Evolutionary conservation across 2,888 invertebrate species (phyloP).

Genomic region (Eristalinus aeneus): DNA sequence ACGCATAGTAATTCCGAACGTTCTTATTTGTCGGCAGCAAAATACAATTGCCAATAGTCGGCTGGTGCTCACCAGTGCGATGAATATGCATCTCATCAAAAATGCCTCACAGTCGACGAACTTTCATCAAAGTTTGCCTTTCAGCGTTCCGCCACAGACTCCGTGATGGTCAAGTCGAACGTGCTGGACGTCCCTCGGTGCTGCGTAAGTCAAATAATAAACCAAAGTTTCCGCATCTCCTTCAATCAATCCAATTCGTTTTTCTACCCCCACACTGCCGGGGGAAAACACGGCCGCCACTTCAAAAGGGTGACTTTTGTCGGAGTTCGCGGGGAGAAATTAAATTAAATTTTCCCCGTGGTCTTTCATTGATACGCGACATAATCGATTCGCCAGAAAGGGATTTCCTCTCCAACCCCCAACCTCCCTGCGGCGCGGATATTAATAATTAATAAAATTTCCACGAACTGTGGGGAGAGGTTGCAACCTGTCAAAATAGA

Average conservation of each 20-base stretch:
- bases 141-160: no score
- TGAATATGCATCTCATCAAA: no score
- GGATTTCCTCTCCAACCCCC: neutral
- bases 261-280: neutral
- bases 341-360: constrained; percentile 32
- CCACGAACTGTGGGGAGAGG: neutral
- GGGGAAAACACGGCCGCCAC: constrained; percentile 2
- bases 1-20: no score
- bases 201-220: no score
- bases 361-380: neutral
- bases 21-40: no score
- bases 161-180: no score
- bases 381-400: constrained; percentile 6
- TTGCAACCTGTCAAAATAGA: constrained; percentile 35
- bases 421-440: neutral
- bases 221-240: neutral
- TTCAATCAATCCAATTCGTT: constrained; percentile 29
- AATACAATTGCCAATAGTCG: no score
- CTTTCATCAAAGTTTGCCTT: no score
- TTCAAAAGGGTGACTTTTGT: constrained; percentile 16
- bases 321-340: neutral
- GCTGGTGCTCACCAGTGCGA: no score
- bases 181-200: no score
- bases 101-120: no score
- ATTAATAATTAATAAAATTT: constrained; percentile 61